Evolutionary conservation across 2,888 invertebrate genomes (phyloP), one percentile per base, ranked within the genome.

Genomic region (Gryllus longicercus): DNA sequence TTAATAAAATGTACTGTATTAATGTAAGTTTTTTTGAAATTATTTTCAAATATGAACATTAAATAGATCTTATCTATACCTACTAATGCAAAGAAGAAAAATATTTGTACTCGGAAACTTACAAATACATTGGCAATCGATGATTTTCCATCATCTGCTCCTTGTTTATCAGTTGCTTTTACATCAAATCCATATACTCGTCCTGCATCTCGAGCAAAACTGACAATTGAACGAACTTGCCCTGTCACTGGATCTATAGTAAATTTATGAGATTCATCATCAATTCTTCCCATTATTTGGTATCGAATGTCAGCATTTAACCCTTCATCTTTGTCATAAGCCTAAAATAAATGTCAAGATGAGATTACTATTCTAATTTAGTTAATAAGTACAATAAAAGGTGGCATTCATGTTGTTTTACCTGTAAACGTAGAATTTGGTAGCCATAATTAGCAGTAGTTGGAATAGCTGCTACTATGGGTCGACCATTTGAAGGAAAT

Each of bases 81-180:
- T 25, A 2, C 25, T 25, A 25, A 38, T 38, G 4, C 8, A 38
- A 63, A 63, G 4, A 14, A 63, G 16, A 63, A 63, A 8, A 63
- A 63, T 63, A 63, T 63, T 21, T 21, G 1, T 1, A 80, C 14
- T 75, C 14, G 38, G 16, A 18, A 80, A 91, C 93, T 92, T 86
- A 94, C 95, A 86, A 95, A 94, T 81, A 96, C 94, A 86, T 95
- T 95, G 79, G 94, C 93, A 83, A 95, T 95, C 78, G 94, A 92
- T 12, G 95, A 95, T 82, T 91, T 92, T 2, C 96, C 96, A 85
- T 94, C 93, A 84, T 95, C 94, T 76, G 93, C 93, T 1, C 96
- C 96, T 49, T 90, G 89, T 81, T 92, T 91, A 86, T 96, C 96
- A 0, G 95, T 95, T 14, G 95, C 96, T 87, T 95, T 95, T 14